Base-by-base conservation (phyloP, 2,113 vertebrate genomes). In the Danio rerio region DNA sequence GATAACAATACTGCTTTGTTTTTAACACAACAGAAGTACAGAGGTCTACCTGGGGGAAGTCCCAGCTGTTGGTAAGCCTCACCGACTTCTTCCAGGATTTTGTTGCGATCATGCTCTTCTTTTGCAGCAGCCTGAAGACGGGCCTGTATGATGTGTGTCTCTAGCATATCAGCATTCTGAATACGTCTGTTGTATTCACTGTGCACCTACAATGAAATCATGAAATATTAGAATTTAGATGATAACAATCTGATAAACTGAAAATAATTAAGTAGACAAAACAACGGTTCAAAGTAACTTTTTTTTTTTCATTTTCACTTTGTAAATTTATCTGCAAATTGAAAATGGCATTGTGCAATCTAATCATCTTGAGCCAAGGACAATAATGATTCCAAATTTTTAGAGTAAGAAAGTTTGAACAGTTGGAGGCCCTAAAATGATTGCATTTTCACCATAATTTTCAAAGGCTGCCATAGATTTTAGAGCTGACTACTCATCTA, bases 71-170 rank as follows among this genome's bases (percentile, higher is more conserved):
- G 66, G 78, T 85, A 78, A 6, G 82, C 0, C 40, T 93, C 86
- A n/a, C 86, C 89, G 0, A 52, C 80, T 0, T 87, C 81, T 15
- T 81, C 84, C 69, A 79, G 90, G 78, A 90, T 76, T 61, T 86
- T 56, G 0, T 88, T 92, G n/a, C 88, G 82, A 7, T 72, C 80
- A 13, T 80, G 88, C 62, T 91, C 92, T 43, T 95, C 95, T 86
- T 91, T 93, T 2, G 84, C 89, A 20, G 92, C 86, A 11, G 95
- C 92, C 9, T 45, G 92, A 13, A 90, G 88, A 4, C 92, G 90
- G n/a, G 95, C 96, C 86, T 94, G 86, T 58, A 93, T 91, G 15
- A 98, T 95, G 43, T 96, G 95, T 49, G 73, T 90, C 89, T 98
- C 95, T 84, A 96, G 43, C 91, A 87, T 88, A 50, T 96, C 93